These are phyloP conservation scores for Metopia argyrocephala DNA, from an alignment of 2,888 invertebrate genomes.

Conservation along the genomic window DNA sequence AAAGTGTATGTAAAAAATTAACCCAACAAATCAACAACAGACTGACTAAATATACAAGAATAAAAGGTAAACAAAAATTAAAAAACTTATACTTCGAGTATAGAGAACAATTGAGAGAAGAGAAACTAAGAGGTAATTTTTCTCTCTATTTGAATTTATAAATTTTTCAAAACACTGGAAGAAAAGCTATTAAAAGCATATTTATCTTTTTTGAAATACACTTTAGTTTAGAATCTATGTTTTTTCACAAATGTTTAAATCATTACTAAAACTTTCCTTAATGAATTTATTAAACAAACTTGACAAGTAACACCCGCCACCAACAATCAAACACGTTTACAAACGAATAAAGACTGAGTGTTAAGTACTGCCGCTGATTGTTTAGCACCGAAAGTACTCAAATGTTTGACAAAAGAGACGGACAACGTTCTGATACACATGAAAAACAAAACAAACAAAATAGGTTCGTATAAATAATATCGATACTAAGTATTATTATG, in stretches of 20 bases:
- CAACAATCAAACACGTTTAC: constrained; percentile 57
- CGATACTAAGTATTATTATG: constrained; percentile 10
- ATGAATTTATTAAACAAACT: constrained; percentile 35
- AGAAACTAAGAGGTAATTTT: constrained; percentile 14
- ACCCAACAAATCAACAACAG: constrained; percentile 38
- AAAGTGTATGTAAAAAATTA: constrained; percentile 23
- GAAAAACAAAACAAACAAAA: constrained; percentile 21
- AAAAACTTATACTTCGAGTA: background rate
- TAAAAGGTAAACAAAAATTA: constrained; percentile 53
- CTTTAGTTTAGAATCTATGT: background rate
- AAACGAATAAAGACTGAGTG: constrained; percentile 57
- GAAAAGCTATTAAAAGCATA: background rate
- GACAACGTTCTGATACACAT: constrained; percentile 22
- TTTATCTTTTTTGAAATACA: background rate
- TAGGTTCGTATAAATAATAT: constrained; percentile 27
- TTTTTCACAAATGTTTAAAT: constrained; percentile 7
- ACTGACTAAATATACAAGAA: constrained; percentile 32
- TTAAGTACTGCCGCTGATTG: constrained; percentile 39
- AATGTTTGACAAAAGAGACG: constrained; percentile 42
- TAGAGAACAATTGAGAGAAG: constrained; percentile 31
- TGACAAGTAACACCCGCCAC: constrained; percentile 53
- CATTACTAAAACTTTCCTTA: constrained; percentile 52
- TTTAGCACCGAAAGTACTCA: constrained; percentile 54
- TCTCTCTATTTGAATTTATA: background rate
- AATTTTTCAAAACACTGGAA: background rate